Evolutionary conservation across 2,113 vertebrate genomes (phyloP).

Genomic region (Vanacampus margaritifer): DNA sequence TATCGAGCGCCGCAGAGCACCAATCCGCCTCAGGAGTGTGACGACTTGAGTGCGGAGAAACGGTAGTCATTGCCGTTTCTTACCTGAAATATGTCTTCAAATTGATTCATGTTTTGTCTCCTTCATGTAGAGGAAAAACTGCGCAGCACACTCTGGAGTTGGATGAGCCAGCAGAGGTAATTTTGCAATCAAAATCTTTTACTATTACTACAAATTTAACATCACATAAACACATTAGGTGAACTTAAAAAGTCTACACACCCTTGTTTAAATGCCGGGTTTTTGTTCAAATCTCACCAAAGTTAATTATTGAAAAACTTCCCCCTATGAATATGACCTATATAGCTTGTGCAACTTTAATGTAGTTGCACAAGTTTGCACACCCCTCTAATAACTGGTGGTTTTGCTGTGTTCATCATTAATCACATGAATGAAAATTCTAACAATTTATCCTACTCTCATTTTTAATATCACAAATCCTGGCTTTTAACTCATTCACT

Average conservation of each 20-base stretch:
- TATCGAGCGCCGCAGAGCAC: slow-evolving; percentile 81
- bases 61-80: slow-evolving; percentile 57
- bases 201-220: background rate
- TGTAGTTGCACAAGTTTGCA: no score
- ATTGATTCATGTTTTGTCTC: background rate
- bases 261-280: no score
- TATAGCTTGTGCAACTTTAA: no score
- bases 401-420: no score
- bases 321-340: no score
- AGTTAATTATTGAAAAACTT: no score
- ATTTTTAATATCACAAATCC: background rate
- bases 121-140: slow-evolving; percentile 51
- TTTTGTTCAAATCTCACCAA: no score
- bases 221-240: background rate
- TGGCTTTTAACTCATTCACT: no score
- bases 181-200: slow-evolving; percentile 5
- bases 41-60: slow-evolving; percentile 38
- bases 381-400: no score
- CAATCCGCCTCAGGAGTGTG: slow-evolving; percentile 40
- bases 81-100: background rate
- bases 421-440: no score
- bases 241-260: no score
- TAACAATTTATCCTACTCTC: background rate
- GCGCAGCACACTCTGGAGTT: slow-evolving; percentile 31
- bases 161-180: slow-evolving; percentile 61